These are phyloP conservation scores for Montifringilla adamsi DNA, from an alignment of 2,113 vertebrate species.

Conservation along the genomic window DNA sequence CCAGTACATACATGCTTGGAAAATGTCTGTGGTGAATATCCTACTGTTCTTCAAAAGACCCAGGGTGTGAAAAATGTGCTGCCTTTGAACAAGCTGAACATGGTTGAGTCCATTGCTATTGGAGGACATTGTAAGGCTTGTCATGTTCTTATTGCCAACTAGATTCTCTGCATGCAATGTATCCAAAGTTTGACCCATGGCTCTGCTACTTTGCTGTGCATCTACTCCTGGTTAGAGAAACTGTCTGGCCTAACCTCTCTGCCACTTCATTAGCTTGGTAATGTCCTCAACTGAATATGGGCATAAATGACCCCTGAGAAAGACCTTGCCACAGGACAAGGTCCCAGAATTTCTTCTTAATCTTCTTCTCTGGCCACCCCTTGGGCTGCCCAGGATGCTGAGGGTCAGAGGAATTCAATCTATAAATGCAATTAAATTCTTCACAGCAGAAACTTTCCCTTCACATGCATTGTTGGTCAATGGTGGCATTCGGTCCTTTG, in stretches of 20 bases:
- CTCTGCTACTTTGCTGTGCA: background rate
- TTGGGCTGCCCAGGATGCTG: background rate
- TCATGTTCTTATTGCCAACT: background rate
- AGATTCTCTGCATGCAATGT: background rate
- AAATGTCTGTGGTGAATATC: background rate
- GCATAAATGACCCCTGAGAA: background rate
- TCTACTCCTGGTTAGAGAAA: background rate
- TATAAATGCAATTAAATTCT: background rate
- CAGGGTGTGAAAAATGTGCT: background rate
- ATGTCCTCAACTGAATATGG: background rate
- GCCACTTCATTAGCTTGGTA: background rate
- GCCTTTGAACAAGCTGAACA: background rate
- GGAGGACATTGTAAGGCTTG: background rate
- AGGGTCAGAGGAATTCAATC: background rate
- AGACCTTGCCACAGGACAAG: background rate
- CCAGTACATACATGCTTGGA: background rate
- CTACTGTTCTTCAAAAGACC: background rate
- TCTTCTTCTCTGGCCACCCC: background rate
- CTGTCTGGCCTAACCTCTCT: background rate
- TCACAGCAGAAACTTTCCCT: background rate
- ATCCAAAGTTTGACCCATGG: background rate
- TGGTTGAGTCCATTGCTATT: background rate
- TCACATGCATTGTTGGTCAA: fast-evolving
- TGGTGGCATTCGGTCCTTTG: background rate
- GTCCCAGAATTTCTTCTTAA: background rate